A percentile compares a stretch with the other conserved stretches of the same genome.
phyloP scores from a whole-genome alignment of 2,888 invertebrate genomes.

The Acronicta aceris region DNA sequence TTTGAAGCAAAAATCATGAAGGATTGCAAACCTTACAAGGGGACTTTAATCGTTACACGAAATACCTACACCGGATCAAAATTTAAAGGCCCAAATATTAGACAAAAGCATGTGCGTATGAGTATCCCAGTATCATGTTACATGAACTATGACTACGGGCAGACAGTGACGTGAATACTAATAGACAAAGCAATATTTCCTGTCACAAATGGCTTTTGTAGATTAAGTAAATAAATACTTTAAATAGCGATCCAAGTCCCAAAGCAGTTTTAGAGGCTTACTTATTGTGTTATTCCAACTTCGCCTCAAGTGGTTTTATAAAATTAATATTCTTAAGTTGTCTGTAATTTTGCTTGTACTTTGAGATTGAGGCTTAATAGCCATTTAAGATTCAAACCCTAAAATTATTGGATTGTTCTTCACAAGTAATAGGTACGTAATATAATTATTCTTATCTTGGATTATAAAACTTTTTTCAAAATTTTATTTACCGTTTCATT shows the following conservation, averaged over 20 bases:
- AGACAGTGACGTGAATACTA: constrained; percentile 14
- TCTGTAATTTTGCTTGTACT: background rate
- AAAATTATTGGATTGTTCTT: background rate
- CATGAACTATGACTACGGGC: constrained; percentile 29
- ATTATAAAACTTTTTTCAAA: too few relatives aligned
- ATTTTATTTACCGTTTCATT: too few relatives aligned
- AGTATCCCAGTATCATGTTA: constrained; percentile 26
- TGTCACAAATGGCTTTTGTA: background rate
- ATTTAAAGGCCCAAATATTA: constrained; percentile 20
- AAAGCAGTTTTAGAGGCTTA: background rate
- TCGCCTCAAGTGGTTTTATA: constrained; percentile 6
- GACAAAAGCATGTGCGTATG: background rate
- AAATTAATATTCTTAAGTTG: constrained; percentile 5
- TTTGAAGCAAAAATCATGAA: too few relatives aligned
- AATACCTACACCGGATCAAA: constrained; percentile 10
- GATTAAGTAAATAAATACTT: constrained; percentile 5
- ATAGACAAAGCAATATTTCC: constrained; percentile 1
- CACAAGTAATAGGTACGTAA: background rate
- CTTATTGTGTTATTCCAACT: constrained; percentile 6
- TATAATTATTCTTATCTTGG: too few relatives aligned
- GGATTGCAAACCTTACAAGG: background rate
- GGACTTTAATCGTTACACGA: constrained; percentile 10
- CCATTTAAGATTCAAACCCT: background rate
- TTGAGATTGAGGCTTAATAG: constrained; percentile 3
- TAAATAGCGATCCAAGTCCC: constrained; percentile 4